Conservation (phyloP, 2,797 vertebrate genomes). For the Cirrhinus mrigala region DNA sequence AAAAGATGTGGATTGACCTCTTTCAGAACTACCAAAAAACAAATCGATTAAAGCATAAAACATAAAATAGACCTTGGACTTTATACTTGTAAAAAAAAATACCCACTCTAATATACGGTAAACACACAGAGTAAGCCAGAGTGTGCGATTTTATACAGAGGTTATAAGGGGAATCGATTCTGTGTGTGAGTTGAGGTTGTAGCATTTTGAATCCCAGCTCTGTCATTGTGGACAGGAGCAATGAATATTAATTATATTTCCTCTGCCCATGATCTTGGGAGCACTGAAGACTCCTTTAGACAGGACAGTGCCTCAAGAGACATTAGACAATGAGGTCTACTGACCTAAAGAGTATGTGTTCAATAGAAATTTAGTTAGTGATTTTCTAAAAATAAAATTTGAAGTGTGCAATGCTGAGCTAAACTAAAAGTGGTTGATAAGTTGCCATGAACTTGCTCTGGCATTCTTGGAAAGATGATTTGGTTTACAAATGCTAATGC, state of each 20-base stretch:
- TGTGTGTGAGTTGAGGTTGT: background rate
- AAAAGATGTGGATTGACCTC: background rate
- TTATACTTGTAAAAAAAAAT: background rate
- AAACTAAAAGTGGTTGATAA: conserved; percentile 17
- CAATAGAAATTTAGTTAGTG: background rate
- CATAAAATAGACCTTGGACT: background rate
- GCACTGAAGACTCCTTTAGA: conserved; percentile 50
- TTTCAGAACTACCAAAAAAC: background rate
- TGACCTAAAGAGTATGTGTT: conserved; percentile 1
- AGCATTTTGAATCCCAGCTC: conserved; percentile 26
- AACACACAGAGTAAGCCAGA: background rate
- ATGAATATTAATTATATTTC: conserved; percentile 68
- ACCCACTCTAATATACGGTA: background rate
- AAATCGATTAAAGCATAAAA: background rate
- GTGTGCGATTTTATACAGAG: background rate
- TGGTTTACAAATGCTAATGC: conserved; percentile 37
- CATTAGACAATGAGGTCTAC: background rate
- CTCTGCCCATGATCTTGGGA: conserved; percentile 57
- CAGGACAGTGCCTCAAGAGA: background rate
- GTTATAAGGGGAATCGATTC: background rate
- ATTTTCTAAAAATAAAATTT: background rate
- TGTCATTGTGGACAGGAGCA: conserved; percentile 40
- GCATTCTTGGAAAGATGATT: conserved; percentile 10
- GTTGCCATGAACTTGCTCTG: background rate
- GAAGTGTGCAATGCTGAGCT: background rate